Percentiles rank a stretch among this genome's conserved stretches.
phyloP scores from a whole-genome alignment of 2,797 vertebrate species.

The Sebastes miniatus region DNA sequence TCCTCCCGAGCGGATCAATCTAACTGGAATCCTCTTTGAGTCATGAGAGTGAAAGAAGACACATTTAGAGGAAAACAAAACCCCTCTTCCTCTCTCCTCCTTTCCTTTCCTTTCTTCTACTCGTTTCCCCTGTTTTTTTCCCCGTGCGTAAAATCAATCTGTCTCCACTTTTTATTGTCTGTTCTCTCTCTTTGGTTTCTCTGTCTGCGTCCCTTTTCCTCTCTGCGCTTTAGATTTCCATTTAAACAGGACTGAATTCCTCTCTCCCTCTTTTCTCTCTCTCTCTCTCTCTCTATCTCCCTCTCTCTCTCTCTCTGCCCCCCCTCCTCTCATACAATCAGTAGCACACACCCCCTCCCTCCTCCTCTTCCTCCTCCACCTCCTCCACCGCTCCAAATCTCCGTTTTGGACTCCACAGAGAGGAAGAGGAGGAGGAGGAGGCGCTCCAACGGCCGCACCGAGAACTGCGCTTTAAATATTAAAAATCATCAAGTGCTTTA shows the following conservation, averaged over 20 bases:
- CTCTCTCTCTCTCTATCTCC: background rate
- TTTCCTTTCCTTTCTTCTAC: conserved; percentile 23
- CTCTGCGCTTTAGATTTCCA: conserved; percentile 65
- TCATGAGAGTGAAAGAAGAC: conserved; percentile 60
- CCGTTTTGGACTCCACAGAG: conserved; percentile 45
- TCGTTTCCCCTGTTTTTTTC: conserved; percentile 11
- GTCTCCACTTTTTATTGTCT: conserved; percentile 51
- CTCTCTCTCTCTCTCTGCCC: conserved; percentile 9
- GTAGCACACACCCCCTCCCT: conserved; percentile 37
- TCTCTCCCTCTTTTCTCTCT: conserved; percentile 31
- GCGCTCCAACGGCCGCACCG: conserved; percentile 52
- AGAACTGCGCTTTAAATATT: conserved; percentile 46
- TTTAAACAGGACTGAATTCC: conserved; percentile 64
- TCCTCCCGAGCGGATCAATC: conserved; percentile 60
- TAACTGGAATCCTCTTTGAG: conserved; percentile 65
- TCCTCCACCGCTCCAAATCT: conserved; percentile 57
- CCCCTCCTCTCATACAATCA: conserved; percentile 59
- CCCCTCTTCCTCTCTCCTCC: background rate
- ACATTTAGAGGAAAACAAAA: conserved; percentile 8
- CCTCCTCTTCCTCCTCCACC: background rate
- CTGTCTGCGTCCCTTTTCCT: conserved; percentile 47
- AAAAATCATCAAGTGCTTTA: background rate
- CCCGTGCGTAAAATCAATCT: conserved; percentile 58
- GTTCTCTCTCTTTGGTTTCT: background rate
- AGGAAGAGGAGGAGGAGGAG: conserved; percentile 21